Evolutionary conservation across 2,888 invertebrate genomes (phyloP).

Genomic region (Sarcophaga variegata): DNA sequence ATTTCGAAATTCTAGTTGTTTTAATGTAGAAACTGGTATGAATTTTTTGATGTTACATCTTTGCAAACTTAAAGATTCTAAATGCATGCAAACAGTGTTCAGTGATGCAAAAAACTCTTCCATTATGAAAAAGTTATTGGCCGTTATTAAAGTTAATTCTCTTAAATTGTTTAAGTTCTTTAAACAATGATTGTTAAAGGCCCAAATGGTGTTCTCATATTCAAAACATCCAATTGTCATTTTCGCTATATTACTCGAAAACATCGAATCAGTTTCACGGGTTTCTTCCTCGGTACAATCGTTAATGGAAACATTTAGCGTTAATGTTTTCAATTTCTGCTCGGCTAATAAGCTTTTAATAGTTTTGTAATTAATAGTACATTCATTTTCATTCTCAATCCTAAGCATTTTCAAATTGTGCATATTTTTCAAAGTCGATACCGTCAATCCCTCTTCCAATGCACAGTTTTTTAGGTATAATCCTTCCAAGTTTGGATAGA

Average conservation of each 20-base stretch:
- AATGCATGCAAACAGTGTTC: neutral
- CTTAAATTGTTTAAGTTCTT: neutral
- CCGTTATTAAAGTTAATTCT: neutral
- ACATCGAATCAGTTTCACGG: neutral
- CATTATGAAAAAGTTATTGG: neutral
- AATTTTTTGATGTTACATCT: conserved; percentile 9
- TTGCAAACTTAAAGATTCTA: neutral
- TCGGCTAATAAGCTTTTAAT: neutral
- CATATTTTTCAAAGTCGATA: neutral
- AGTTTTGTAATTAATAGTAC: neutral
- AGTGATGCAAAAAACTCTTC: conserved; percentile 1
- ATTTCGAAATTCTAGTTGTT: neutral
- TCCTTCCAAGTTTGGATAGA: neutral
- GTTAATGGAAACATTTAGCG: neutral
- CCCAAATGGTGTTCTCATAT: neutral
- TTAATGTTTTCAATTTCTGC: neutral
- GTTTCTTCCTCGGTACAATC: neutral
- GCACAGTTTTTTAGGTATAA: neutral
- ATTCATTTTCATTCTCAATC: neutral
- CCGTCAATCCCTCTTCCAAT: neutral
- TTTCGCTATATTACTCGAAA: neutral
- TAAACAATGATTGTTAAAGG: neutral
- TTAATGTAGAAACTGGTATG: neutral
- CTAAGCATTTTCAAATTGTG: neutral
- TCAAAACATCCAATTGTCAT: neutral